These are phyloP conservation scores for Scyliorhinus canicula DNA, from an alignment of 2,797 vertebrate species.

Conservation along the genomic window DNA sequence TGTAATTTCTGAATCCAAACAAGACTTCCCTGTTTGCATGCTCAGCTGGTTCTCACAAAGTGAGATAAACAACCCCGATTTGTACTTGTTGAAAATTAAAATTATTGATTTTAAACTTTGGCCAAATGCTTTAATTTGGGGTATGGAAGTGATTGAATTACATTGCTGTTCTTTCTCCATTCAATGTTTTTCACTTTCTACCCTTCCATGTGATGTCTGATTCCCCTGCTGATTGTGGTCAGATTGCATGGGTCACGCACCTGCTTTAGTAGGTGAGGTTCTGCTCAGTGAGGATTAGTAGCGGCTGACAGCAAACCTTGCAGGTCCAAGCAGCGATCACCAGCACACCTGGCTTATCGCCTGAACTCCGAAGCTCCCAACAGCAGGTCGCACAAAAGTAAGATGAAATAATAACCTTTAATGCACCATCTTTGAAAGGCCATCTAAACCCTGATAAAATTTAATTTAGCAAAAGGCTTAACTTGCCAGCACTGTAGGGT, in stretches of 20 bases:
- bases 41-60: not conserved
- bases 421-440: slow-evolving; percentile 13
- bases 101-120: not conserved
- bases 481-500: not conserved
- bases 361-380: slow-evolving; percentile 10
- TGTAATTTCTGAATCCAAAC: not conserved
- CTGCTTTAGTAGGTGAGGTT: slow-evolving; percentile 11
- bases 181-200: not conserved
- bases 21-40: not conserved
- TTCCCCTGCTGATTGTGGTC: slow-evolving; percentile 19
- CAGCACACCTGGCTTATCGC: slow-evolving; percentile 29
- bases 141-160: not conserved
- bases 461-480: slow-evolving; percentile 28
- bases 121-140: not conserved
- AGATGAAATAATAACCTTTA: slow-evolving; percentile 28
- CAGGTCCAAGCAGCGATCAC: slow-evolving; percentile 12
- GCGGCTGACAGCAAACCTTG: slow-evolving; percentile 9
- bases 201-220: not conserved
- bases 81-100: not conserved
- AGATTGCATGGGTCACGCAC: slow-evolving; percentile 24
- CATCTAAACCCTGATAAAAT: slow-evolving; percentile 27
- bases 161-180: not conserved
- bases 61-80: not conserved
- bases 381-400: not conserved
- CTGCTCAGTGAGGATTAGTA: slow-evolving; percentile 27